These are phyloP conservation scores for Anguilla obscura DNA, from an alignment of 2,797 vertebrate species.

Conservation along the genomic window DNA sequence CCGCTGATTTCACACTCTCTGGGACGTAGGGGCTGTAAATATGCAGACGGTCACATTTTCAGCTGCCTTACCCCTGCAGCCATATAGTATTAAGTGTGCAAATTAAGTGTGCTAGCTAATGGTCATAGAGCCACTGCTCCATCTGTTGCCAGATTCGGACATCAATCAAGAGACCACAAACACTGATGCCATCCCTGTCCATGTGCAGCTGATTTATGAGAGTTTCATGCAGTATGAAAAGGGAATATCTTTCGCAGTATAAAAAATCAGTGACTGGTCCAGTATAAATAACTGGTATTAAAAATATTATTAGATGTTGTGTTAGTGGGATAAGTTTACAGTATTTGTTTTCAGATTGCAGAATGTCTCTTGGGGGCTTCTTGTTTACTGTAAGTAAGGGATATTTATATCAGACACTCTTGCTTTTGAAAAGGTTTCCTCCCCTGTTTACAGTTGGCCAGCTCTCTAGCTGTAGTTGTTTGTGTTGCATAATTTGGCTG, in stretches of 20 bases:
- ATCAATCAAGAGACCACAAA: not conserved
- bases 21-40: not conserved
- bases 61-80: not conserved
- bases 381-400: too few species aligned
- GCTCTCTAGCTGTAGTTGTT: not conserved
- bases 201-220: not conserved
- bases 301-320: not conserved
- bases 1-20: not conserved
- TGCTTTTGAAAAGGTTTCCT: not conserved
- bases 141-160: constrained; percentile 1
- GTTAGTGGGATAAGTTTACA: not conserved
- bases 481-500: not conserved
- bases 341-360: not conserved
- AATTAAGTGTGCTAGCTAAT: not conserved
- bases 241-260: not conserved
- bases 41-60: not conserved
- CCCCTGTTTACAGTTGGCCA: not conserved
- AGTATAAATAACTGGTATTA: not conserved
- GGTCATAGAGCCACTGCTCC: not conserved
- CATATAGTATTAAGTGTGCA: not conserved
- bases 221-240: not conserved
- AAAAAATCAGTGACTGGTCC: not conserved
- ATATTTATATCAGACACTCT: not conserved
- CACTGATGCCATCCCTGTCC: not conserved
- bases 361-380: not conserved